These are phyloP conservation scores for Hypocryptadius cinnamomeus DNA, from an alignment of 2,113 vertebrate genomes.

Conservation along the genomic window DNA sequence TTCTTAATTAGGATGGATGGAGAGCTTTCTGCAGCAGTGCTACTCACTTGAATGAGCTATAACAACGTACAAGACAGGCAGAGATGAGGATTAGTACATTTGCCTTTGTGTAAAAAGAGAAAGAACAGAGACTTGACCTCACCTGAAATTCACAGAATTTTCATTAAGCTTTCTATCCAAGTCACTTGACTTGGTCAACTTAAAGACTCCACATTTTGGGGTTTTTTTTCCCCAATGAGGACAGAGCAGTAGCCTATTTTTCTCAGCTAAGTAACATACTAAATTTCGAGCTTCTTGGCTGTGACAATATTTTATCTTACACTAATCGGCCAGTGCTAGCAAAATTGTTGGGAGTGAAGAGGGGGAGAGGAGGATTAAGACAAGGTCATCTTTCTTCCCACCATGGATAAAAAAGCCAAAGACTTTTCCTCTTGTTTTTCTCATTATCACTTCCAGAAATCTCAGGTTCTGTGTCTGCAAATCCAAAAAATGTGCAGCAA, in stretches of 20 bases:
- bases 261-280: background rate
- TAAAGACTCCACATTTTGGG: background rate
- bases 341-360: background rate
- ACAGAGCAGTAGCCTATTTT: background rate
- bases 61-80: background rate
- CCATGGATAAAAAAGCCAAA: background rate
- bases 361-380: background rate
- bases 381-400: background rate
- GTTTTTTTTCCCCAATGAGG: background rate
- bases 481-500: background rate
- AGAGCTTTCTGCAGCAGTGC: background rate
- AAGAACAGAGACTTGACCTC: background rate
- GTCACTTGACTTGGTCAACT: background rate
- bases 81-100: background rate
- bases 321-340: background rate
- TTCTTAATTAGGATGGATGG: background rate
- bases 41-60: background rate
- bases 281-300: background rate
- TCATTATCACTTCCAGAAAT: background rate
- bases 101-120: background rate
- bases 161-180: background rate
- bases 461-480: background rate
- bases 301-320: background rate
- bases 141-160: background rate
- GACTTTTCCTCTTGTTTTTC: background rate